Conservation (phyloP, 2,888 invertebrate species). For the Apantesis nais region DNA sequence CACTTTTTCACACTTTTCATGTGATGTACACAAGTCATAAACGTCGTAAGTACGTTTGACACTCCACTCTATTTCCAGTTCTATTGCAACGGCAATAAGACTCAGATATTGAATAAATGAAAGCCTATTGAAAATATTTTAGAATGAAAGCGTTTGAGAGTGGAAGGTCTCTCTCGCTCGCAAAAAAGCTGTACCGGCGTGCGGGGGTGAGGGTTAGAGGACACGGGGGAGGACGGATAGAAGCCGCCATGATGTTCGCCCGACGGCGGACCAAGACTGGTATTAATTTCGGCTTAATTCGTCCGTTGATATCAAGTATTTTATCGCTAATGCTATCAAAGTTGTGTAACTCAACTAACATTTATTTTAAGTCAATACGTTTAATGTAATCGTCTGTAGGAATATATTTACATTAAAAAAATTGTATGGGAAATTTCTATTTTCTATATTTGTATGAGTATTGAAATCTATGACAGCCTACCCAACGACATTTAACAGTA, state of each 20-base stretch:
- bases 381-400: not conserved
- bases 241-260: conserved; percentile 78
- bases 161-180: conserved; percentile 83
- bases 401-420: not conserved
- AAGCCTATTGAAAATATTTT: conserved; percentile 78
- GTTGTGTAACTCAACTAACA: conserved; percentile 28
- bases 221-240: conserved; percentile 59
- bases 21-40: conserved; percentile 45
- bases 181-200: conserved; percentile 79
- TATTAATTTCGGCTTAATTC: conserved; percentile 83
- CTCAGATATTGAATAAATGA: conserved; percentile 37
- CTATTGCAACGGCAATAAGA: not conserved
- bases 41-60: conserved; percentile 39
- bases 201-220: conserved; percentile 65
- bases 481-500: not conserved
- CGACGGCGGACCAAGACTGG: conserved; percentile 80
- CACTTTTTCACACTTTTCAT: conserved; percentile 86
- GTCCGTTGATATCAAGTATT: conserved; percentile 75
- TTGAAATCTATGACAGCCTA: no score
- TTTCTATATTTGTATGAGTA: not conserved
- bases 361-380: not conserved
- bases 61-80: conserved; percentile 38
- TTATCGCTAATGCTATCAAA: conserved; percentile 55
- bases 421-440: no score
- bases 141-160: conserved; percentile 81